A percentile compares a stretch with the other conserved stretches of the same genome.
These are phyloP conservation scores for Drosophila seguyi DNA, from an alignment of 1,140 invertebrate genomes.

Conservation along the genomic window DNA sequence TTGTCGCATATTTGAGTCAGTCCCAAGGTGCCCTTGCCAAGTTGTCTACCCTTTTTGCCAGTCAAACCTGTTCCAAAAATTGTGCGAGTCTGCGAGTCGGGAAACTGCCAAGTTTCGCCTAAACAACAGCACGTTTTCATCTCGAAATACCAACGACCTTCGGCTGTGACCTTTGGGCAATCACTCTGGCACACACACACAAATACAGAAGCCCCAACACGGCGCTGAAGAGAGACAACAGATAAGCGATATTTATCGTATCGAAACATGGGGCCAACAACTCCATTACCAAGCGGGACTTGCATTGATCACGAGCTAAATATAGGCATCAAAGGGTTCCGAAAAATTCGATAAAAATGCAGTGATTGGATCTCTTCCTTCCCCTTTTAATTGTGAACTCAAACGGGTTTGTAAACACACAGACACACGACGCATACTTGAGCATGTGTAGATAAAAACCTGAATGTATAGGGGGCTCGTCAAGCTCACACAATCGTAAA, in stretches of 20 bases:
- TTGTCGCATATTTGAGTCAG: conserved; percentile 36
- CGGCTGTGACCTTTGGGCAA: conserved; percentile 47
- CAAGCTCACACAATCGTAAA: conserved; percentile 16
- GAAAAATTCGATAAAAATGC: conserved; percentile 7
- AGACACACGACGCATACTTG: background rate
- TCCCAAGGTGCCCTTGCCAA: conserved; percentile 76
- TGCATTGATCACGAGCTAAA: conserved; percentile 22
- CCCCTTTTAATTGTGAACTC: background rate
- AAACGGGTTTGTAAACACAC: conserved; percentile 27
- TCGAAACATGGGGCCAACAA: conserved; percentile 16
- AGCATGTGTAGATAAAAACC: background rate
- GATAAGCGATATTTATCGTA: conserved; percentile 15
- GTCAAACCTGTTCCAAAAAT: conserved; percentile 70
- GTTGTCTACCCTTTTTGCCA: conserved; percentile 26
- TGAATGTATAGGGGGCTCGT: conserved; percentile 39
- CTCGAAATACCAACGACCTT: conserved; percentile 64
- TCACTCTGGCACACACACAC: conserved; percentile 12
- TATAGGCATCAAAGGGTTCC: conserved; percentile 38
- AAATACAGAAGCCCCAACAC: background rate
- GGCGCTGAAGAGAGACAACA: background rate
- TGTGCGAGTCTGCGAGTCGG: conserved; percentile 35
- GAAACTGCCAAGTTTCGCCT: conserved; percentile 27
- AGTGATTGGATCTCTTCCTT: background rate
- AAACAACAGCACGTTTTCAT: conserved; percentile 44
- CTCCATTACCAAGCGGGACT: conserved; percentile 30